phyloP scores from a whole-genome alignment of 2,113 vertebrate species.

The Aspidoscelis tigris region DNA sequence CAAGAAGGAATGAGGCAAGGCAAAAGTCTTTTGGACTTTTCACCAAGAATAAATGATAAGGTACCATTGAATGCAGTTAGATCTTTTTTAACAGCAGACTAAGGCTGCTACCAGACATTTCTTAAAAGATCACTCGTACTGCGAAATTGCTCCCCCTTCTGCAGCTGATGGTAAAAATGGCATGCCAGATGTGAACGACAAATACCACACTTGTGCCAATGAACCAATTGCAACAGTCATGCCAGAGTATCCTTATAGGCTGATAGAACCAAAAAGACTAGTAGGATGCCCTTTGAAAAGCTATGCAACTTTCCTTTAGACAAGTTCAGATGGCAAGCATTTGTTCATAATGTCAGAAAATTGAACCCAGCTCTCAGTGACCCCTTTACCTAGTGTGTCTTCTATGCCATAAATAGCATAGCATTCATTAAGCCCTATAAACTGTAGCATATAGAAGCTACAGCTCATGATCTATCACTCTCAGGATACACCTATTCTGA shows the following conservation, averaged over 20 bases:
- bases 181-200: background rate
- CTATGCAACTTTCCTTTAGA: too few species aligned
- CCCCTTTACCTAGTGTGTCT: background rate
- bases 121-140: too few species aligned
- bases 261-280: too few species aligned
- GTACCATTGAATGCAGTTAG: background rate
- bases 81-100: background rate
- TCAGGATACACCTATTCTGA: background rate
- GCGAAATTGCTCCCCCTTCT: background rate
- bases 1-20: background rate
- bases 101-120: background rate
- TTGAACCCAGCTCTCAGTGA: too few species aligned
- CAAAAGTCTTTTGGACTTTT: constrained; percentile 12
- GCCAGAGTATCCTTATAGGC: too few species aligned
- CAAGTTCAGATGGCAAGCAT: too few species aligned
- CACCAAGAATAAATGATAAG: too few species aligned
- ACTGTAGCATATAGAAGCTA: background rate
- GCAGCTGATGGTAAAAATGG: background rate
- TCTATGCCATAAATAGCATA: too few species aligned
- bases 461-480: constrained; percentile 19
- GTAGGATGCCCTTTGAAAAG: too few species aligned
- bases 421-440: background rate
- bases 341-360: too few species aligned
- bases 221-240: too few species aligned
- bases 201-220: too few species aligned